A percentile compares a stretch with the other conserved stretches of the same genome.
Evolutionary conservation across 2,797 vertebrate genomes (phyloP).

Genomic region (Acomys russatus): DNA sequence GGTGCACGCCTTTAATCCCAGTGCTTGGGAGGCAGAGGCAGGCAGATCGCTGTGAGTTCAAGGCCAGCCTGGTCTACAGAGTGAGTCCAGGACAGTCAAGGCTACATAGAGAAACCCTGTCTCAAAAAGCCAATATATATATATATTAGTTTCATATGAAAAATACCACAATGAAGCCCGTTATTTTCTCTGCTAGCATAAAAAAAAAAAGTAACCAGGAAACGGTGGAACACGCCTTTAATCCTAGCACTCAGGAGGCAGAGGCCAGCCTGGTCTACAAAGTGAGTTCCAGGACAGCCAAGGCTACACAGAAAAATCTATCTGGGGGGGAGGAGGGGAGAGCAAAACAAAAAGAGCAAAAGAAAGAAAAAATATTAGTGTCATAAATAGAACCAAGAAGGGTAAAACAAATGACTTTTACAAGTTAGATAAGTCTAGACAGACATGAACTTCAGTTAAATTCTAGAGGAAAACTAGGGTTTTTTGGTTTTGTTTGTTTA

Average conservation of each 20-base stretch:
- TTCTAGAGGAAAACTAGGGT: neutral
- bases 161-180: neutral
- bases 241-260: neutral
- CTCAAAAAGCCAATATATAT: no score
- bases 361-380: neutral
- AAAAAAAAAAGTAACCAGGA: neutral
- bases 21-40: no score
- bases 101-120: no score
- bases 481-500: no score
- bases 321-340: no score
- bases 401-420: neutral
- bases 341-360: neutral
- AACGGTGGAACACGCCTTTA: neutral
- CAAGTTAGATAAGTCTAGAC: constrained; percentile 53
- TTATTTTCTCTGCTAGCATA: neutral
- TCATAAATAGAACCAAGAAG: neutral
- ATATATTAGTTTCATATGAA: neutral
- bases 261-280: neutral
- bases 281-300: neutral
- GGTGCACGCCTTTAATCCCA: no score
- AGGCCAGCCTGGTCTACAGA: no score
- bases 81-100: no score
- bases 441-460: constrained; percentile 45
- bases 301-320: neutral
- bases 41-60: no score